Conservation (phyloP, 2,888 invertebrate species). For the Sinodicranocentrus sp. region DNA sequence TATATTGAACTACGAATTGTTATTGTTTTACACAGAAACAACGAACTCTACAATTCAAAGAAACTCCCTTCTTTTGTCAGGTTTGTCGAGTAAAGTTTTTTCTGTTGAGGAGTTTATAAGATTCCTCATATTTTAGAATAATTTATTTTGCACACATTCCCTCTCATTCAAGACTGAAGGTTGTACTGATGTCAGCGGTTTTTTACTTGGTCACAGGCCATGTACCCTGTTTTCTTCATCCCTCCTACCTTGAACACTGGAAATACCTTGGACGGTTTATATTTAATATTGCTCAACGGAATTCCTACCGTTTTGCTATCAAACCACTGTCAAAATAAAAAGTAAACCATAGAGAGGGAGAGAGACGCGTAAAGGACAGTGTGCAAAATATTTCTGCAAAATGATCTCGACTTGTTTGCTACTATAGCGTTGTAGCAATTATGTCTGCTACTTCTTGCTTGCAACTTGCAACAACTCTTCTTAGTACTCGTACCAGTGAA, state of each 20-base stretch:
- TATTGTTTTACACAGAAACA: too few relatives aligned
- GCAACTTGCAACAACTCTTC: too few relatives aligned
- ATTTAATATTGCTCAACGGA: too few relatives aligned
- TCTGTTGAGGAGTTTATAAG: too few relatives aligned
- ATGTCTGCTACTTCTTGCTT: not conserved
- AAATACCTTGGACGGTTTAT: conserved; percentile 2
- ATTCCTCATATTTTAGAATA: too few relatives aligned
- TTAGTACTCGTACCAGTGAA: too few relatives aligned
- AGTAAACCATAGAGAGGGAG: conserved; percentile 42
- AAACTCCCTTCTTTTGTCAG: too few relatives aligned
- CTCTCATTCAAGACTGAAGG: too few relatives aligned
- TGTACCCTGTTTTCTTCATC: conserved; percentile 52
- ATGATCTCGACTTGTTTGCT: conserved; percentile 8
- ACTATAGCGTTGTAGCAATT: conserved; percentile 1
- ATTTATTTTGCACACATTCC: too few relatives aligned
- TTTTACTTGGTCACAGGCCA: conserved; percentile 36
- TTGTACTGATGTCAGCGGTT: conserved; percentile 15
- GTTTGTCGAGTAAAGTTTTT: too few relatives aligned
- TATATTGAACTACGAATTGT: too few relatives aligned
- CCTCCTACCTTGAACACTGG: conserved; percentile 19
- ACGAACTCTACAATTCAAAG: too few relatives aligned
- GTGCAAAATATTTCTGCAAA: conserved; percentile 50
- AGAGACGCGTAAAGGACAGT: conserved; percentile 39
- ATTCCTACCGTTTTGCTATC: conserved; percentile 63
- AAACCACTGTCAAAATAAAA: conserved; percentile 28